Conservation (phyloP, 2,888 invertebrate genomes). For the Byasa hedistus region DNA sequence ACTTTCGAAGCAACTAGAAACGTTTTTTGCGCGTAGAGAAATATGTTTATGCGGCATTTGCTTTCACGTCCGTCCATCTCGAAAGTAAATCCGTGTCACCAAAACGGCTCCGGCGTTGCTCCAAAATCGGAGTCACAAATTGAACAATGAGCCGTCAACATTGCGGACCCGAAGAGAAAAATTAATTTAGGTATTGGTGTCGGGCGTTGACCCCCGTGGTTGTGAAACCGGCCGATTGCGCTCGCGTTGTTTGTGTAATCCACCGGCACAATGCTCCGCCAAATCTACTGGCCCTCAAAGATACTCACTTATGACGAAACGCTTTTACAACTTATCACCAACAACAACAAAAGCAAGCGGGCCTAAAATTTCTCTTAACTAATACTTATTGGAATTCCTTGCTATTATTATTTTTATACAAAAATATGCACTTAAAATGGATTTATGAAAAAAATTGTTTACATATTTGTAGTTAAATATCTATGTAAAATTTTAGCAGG, state of each 20-base stretch:
- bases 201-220: constrained; percentile 74
- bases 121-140: constrained; percentile 65
- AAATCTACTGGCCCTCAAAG: constrained; percentile 68
- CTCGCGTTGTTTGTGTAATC: constrained; percentile 75
- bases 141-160: constrained; percentile 68
- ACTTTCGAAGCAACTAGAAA: constrained; percentile 30
- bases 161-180: constrained; percentile 71
- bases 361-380: background rate
- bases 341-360: constrained; percentile 38
- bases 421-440: no score
- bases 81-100: constrained; percentile 51
- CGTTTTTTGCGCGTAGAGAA: constrained; percentile 39
- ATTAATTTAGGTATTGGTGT: constrained; percentile 80
- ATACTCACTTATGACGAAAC: constrained; percentile 68
- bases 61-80: constrained; percentile 36
- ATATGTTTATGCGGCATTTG: constrained; percentile 35
- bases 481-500: no score
- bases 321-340: constrained; percentile 40
- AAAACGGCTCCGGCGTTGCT: constrained; percentile 44
- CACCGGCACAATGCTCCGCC: constrained; percentile 69
- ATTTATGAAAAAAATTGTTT: background rate
- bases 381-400: background rate
- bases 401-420: no score
- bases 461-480: no score
- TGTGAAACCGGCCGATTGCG: constrained; percentile 77